Percentiles rank a stretch among this genome's conserved stretches.
Conservation (phyloP, 2,113 vertebrate species). For the Brachypteracias leptosomus region DNA sequence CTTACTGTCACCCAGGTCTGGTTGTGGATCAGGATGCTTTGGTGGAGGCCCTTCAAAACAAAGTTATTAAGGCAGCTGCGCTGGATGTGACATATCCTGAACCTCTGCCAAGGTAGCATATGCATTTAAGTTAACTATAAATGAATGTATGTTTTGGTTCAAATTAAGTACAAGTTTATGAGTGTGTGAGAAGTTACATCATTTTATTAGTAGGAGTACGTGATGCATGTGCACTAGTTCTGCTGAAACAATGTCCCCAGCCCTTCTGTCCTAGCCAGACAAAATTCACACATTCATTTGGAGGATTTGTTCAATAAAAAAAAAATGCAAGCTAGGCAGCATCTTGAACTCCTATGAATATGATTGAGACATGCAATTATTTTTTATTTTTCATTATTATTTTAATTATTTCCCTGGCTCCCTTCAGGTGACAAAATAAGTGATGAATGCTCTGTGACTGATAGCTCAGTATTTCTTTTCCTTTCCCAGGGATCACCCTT, state of each 20-base stretch:
- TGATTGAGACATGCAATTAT: neutral
- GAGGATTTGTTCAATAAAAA: neutral
- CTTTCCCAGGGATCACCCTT: slow-evolving; percentile 65
- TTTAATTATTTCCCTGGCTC: neutral
- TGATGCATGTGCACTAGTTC: neutral
- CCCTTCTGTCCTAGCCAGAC: neutral
- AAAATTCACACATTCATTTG: neutral
- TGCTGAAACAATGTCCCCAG: neutral
- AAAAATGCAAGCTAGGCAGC: neutral
- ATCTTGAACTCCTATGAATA: neutral
- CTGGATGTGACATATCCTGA: slow-evolving; percentile 85
- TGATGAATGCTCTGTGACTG: neutral
- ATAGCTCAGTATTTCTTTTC: neutral
- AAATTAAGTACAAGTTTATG: neutral
- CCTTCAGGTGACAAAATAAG: neutral
- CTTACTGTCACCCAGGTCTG: slow-evolving; percentile 60
- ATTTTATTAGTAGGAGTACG: neutral
- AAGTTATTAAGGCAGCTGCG: slow-evolving; percentile 75
- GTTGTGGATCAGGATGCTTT: slow-evolving; percentile 83
- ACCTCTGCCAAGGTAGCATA: slow-evolving; percentile 79
- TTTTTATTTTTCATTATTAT: neutral
- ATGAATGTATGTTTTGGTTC: neutral
- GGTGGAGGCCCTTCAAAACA: slow-evolving; percentile 75
- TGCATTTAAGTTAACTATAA: neutral
- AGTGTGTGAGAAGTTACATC: neutral